Percentiles rank a stretch among this genome's conserved stretches.
Evolutionary conservation across 1,140 invertebrate genomes (phyloP).

Genomic region (Mactra quadrangularis): DNA sequence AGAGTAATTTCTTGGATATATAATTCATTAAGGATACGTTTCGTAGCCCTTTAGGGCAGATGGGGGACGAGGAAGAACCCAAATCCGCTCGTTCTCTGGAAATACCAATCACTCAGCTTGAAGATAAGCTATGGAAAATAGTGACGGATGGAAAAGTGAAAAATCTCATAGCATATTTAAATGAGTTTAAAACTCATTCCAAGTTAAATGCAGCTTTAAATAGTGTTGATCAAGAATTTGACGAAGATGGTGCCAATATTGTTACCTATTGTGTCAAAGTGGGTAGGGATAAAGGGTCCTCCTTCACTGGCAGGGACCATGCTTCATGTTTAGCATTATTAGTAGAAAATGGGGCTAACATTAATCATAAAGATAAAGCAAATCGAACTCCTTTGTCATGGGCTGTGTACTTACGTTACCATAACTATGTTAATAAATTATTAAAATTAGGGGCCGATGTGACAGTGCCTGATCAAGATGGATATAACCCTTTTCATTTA

Average conservation of each 20-base stretch:
- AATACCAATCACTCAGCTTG: conserved; percentile 31
- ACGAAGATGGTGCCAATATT: conserved; percentile 47
- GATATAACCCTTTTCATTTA: conserved; percentile 31
- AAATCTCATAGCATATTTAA: conserved; percentile 21
- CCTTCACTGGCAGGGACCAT: conserved; percentile 33
- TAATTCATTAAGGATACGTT: no score
- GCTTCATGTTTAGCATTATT: conserved; percentile 19
- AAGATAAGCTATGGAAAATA: conserved; percentile 34
- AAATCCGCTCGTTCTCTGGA: conserved; percentile 3
- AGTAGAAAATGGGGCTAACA: conserved; percentile 36
- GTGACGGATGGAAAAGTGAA: conserved; percentile 32
- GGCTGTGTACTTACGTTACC: conserved; percentile 32
- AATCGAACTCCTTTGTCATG: conserved; percentile 42
- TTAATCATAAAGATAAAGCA: conserved; percentile 30
- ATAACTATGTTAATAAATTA: conserved; percentile 10
- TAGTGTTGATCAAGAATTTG: conserved; percentile 27
- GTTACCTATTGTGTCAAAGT: conserved; percentile 40
- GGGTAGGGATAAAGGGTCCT: conserved; percentile 32
- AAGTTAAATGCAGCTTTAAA: conserved; percentile 30
- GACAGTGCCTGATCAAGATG: conserved; percentile 45
- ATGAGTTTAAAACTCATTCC: conserved; percentile 16
- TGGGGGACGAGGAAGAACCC: conserved; percentile 13
- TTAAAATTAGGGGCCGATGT: conserved; percentile 44
- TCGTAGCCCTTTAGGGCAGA: background rate
- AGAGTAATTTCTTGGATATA: no score